Conservation (phyloP, 2,888 invertebrate species). For the Abrostola tripartita region DNA sequence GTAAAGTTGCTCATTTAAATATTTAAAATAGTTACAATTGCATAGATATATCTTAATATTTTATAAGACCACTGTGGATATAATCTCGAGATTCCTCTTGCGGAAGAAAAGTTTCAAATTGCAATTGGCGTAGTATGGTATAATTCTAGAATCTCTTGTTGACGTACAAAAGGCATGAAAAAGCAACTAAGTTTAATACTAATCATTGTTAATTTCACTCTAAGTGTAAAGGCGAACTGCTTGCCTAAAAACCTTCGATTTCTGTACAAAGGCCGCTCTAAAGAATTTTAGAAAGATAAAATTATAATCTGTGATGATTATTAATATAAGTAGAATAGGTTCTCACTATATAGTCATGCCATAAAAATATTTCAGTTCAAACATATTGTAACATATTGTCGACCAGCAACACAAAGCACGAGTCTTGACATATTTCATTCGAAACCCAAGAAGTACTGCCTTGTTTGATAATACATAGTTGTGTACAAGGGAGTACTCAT, state of each 20-base stretch:
- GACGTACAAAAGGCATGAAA: slow-evolving; percentile 43
- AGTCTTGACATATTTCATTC: slow-evolving; percentile 28
- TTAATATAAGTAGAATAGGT: slow-evolving; percentile 78
- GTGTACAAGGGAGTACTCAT: slow-evolving; percentile 37
- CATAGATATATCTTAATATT: slow-evolving; percentile 57
- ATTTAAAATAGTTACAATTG: slow-evolving; percentile 70
- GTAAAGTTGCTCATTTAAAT: slow-evolving; percentile 82
- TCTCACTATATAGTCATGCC: slow-evolving; percentile 65
- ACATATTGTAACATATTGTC: slow-evolving; percentile 36
- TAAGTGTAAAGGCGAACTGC: slow-evolving; percentile 36
- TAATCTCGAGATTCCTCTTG: slow-evolving; percentile 18
- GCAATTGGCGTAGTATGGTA: slow-evolving; percentile 13
- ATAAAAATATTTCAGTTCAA: slow-evolving; percentile 70
- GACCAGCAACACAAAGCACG: slow-evolving; percentile 22
- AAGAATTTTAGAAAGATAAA: slow-evolving; percentile 57
- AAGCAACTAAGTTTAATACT: slow-evolving; percentile 21
- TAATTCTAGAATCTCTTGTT: slow-evolving; percentile 50
- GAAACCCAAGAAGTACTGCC: slow-evolving; percentile 22
- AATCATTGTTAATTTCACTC: slow-evolving; percentile 39
- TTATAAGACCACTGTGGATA: slow-evolving; percentile 30
- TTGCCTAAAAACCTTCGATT: slow-evolving; percentile 39
- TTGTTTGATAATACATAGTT: slow-evolving; percentile 11
- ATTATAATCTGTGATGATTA: slow-evolving; percentile 82
- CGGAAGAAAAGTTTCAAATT: slow-evolving; percentile 15
- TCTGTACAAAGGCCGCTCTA: slow-evolving; percentile 53